A percentile compares a stretch with the other conserved stretches of the same genome.
Conservation (phyloP, 1,140 invertebrate genomes). For the Zeugodacus cucurbitae region DNA sequence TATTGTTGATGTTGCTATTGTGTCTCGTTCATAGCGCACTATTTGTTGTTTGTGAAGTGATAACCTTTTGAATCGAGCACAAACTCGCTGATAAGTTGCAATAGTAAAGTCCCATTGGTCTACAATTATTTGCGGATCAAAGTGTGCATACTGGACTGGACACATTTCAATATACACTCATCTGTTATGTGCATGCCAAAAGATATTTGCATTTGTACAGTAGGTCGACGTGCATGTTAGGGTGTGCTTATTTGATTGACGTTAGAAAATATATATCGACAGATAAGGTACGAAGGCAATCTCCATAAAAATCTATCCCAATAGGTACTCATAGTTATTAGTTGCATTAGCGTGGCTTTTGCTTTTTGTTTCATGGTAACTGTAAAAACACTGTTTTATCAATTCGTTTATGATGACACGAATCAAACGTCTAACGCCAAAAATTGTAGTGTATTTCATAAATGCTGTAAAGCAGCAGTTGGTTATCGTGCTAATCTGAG, state of each 20-base stretch:
- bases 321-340: too few relatives aligned
- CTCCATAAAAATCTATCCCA: too few relatives aligned
- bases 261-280: too few relatives aligned
- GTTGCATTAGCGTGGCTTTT: too few relatives aligned
- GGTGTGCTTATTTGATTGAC: not conserved
- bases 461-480: too few relatives aligned
- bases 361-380: too few relatives aligned
- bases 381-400: too few relatives aligned
- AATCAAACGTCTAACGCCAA: too few relatives aligned
- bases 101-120: not conserved
- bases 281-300: too few relatives aligned
- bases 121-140: not conserved
- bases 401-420: too few relatives aligned
- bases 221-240: not conserved
- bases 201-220: not conserved
- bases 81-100: not conserved
- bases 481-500: too few relatives aligned
- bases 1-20: not conserved
- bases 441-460: too few relatives aligned
- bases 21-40: not conserved
- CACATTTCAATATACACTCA: not conserved
- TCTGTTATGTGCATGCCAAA: not conserved
- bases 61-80: not conserved
- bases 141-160: not conserved
- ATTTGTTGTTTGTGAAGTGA: not conserved